Base-by-base conservation (phyloP, 2,797 vertebrate species). In the Eutrigla gurnardus region DNA sequence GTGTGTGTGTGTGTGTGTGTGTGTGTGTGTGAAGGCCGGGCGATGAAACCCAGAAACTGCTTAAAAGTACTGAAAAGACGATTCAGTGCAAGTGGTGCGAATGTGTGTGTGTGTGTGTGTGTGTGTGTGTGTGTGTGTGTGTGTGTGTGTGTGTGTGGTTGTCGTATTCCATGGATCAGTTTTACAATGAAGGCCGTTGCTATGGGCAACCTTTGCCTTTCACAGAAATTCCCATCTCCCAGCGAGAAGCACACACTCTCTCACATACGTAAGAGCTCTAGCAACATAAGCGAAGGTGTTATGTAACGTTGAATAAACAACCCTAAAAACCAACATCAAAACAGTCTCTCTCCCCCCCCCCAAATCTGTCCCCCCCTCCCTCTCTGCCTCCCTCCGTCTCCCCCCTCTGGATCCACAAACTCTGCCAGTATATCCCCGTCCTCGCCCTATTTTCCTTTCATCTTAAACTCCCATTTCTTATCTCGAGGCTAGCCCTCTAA, bases 111-210 rank as follows among this genome's bases (percentile, higher is more conserved):
- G n/a, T 78, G 64, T 71, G 59, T 80, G 65, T 75, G 61, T 70
- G 80, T 74, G 68, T 68, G 66, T 72, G 68, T 78, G 70, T 77
- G 69, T 78, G 65, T 70, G 60, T 80, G 65, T 52, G 13, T 58
- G 50, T 75, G 72, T 71, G 60, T 64, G 47, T 63, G 18, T 58
- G 36, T 25, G 25, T 40, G 67, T 66, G 72, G 64, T 54, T 49
- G 50, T 78, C 87, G 79, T 93, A 83, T 89, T 82, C 83, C 90
- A 86, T 80, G 86, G 86, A 88, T 86, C 69, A 4, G 80, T 91
- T 92, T 91, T 86, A 93, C 88, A 91, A 92, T 91, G 85, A 93
- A 86, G 90, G 77, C 91, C 45, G 93, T 95, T 95, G 94, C 95
- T 93, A 95, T 81, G 92, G 93, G 93, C 88, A 93, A 94, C 92